Evolutionary conservation across 2,888 invertebrate genomes (phyloP).

Genomic region (Elgonia sp.): DNA sequence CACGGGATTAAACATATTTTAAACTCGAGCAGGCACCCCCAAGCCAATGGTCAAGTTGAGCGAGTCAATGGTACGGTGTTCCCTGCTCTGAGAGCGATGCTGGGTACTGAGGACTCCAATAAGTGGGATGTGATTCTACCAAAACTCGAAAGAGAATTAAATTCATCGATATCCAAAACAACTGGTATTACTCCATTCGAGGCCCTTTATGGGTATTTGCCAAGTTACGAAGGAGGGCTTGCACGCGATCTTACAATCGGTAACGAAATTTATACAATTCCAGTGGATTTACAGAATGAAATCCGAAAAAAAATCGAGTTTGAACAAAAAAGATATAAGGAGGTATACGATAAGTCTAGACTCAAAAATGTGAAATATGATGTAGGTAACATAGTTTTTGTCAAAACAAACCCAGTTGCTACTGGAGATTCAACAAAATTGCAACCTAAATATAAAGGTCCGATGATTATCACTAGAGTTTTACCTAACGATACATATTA

Average conservation of each 20-base stretch:
- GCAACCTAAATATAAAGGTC: constrained; percentile 40
- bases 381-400: constrained; percentile 48
- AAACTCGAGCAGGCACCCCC: constrained; percentile 58
- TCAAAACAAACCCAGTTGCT: constrained; percentile 27
- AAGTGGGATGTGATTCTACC: constrained; percentile 24
- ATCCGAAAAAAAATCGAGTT: constrained; percentile 43
- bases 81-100: constrained; percentile 37
- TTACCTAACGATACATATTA: constrained; percentile 29
- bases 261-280: constrained; percentile 44
- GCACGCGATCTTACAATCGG: constrained; percentile 23
- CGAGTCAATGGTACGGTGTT: constrained; percentile 51
- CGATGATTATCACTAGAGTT: constrained; percentile 21
- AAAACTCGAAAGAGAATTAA: constrained; percentile 42
- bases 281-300: constrained; percentile 29
- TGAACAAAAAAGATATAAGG: constrained; percentile 60
- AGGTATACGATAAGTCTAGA: constrained; percentile 46
- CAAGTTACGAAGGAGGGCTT: constrained; percentile 11
- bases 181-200: constrained; percentile 58
- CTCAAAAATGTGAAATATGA: constrained; percentile 51
- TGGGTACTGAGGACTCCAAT: neutral
- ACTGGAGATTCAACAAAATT: constrained; percentile 53
- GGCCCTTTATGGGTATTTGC: constrained; percentile 51
- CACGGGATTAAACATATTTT: constrained; percentile 58
- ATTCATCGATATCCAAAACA: constrained; percentile 44
- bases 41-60: constrained; percentile 59